Evolutionary conservation across 2,113 vertebrate species (phyloP), one percentile per base, ranked within the genome.

Genomic region (Colossoma macropomum): DNA sequence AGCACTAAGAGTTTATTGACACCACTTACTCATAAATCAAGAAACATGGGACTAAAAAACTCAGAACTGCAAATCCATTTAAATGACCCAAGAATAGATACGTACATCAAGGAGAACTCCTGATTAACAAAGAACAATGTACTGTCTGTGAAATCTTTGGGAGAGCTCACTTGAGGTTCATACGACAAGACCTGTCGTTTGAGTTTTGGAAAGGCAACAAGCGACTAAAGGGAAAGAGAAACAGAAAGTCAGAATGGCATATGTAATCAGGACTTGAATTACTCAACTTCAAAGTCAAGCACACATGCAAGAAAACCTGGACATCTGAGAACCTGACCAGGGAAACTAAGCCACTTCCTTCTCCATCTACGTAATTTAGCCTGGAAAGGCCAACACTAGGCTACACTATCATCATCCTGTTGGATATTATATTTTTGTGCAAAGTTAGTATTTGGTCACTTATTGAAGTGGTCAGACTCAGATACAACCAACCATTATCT

Each of bases 141-240:
- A 91, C 98, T 97, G 90, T 99, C 98, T 84, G 97, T 96, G 87
- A 99, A 99, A 94, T 99, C 98, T 96, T 99, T 99, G 91, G 98
- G 98, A 56, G 98, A 99, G 87, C 95, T 96, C 91, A 98, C 98
- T 92, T 95, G 94, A 71, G 98, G 98, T 92, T 99, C 98, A 63
- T 99, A 98, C n/a, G 93, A 92, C 90, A 99, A 92, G 90, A 99
- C 97, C 93, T 99, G 98, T 63, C 98, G 95, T 94, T 99, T 99
- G 84, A 99, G 96, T 94, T 99, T 99, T 86, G 98, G 98, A 91
- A 99, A 99, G 87, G 98, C 98, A 92, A 99, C 98, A 92, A 99
- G 94, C 90, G 98, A 99, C 98, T 99, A 89, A 87, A 86, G 83
- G 84, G 25, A 80, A 45, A 82, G 28, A 72, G 74, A 25, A 48